Evolutionary conservation across 2,113 vertebrate genomes (phyloP).

Genomic region (Lophotis ruficrista): DNA sequence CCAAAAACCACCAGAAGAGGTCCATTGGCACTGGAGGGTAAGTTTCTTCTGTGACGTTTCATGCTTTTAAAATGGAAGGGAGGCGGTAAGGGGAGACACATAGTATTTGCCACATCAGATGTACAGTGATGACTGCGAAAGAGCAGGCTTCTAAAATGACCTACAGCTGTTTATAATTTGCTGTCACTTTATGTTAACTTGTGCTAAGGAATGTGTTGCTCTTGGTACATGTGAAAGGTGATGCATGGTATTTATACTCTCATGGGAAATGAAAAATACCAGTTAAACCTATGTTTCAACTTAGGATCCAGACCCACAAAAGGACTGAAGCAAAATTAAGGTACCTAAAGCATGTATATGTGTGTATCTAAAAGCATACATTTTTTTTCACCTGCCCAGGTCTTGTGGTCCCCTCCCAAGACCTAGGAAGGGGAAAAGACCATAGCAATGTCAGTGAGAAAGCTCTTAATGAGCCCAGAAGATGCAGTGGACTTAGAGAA

Average conservation of each 20-base stretch:
- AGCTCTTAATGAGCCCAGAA: conserved; percentile 67
- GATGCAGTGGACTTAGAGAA: conserved; percentile 69
- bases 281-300: conserved; percentile 72
- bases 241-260: conserved; percentile 30
- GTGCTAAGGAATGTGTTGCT: conserved; percentile 6
- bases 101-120: neutral
- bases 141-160: neutral
- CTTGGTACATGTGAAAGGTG: conserved; percentile 42
- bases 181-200: neutral
- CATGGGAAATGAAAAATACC: conserved; percentile 58
- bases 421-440: conserved; percentile 70
- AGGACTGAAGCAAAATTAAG: conserved; percentile 73
- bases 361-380: conserved; percentile 71
- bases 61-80: neutral
- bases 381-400: conserved; percentile 72
- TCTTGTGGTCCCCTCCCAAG: conserved; percentile 68
- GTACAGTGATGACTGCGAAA: neutral
- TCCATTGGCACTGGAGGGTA: conserved; percentile 92
- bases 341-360: conserved; percentile 69
- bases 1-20: conserved; percentile 99
- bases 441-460: conserved; percentile 69
- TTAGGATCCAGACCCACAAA: conserved; percentile 73
- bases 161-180: neutral
- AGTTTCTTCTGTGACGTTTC: conserved; percentile 48
- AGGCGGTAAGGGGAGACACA: neutral